Conservation (phyloP, 2,113 vertebrate species). For the Podiceps cristatus region DNA sequence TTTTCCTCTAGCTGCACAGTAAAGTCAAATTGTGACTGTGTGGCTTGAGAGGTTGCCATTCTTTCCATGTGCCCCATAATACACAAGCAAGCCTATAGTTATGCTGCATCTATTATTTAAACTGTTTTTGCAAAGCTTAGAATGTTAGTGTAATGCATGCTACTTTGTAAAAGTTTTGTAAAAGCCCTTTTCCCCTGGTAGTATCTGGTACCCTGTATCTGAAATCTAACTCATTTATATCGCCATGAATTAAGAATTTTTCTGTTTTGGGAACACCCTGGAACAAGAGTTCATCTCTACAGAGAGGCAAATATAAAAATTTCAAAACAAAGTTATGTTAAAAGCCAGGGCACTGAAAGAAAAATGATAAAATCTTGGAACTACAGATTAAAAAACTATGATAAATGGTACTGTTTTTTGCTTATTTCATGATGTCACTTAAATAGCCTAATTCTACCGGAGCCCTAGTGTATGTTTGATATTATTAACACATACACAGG, state of each 20-base stretch:
- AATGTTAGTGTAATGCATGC: not conserved
- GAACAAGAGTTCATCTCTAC: not conserved
- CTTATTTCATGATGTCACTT: not conserved
- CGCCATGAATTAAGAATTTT: not conserved
- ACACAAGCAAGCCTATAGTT: not conserved
- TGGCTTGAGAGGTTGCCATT: not conserved
- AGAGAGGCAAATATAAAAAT: not conserved
- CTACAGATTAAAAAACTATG: not conserved
- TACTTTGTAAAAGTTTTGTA: not conserved
- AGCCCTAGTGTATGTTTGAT: not conserved
- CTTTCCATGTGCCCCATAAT: not conserved
- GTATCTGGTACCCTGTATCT: not conserved
- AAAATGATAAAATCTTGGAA: constrained; percentile 10
- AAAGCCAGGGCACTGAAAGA: not conserved
- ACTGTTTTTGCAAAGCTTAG: not conserved
- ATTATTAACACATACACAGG: not conserved
- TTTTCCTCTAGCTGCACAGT: not conserved
- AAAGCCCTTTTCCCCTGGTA: not conserved
- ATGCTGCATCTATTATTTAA: not conserved
- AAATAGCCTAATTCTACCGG: not conserved
- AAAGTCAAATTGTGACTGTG: not conserved
- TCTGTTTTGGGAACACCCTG: not conserved
- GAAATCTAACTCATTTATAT: not conserved
- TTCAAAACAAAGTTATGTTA: not conserved
- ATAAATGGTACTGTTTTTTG: not conserved